Evolutionary conservation across 2,113 vertebrate genomes (phyloP).

Genomic region (Carlito syrichta): DNA sequence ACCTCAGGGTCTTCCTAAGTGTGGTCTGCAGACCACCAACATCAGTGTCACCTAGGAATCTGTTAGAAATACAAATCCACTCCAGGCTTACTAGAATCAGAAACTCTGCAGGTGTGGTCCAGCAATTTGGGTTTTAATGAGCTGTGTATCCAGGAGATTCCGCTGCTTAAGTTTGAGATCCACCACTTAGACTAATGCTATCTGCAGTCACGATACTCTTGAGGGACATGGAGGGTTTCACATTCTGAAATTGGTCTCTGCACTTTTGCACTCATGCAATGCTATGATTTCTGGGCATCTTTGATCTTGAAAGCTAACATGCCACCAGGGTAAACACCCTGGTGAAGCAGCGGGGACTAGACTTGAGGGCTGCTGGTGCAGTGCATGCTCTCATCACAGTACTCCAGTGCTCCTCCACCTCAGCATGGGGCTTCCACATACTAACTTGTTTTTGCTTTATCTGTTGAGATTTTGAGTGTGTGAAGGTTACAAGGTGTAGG

Average conservation of each 20-base stretch:
- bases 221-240: not conserved
- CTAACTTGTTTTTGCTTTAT: not conserved
- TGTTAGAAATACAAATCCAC: not conserved
- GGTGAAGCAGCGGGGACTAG: rapidly evolving
- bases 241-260: not conserved
- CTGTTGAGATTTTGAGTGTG: not conserved
- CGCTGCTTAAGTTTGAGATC: not conserved
- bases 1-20: not conserved
- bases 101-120: not conserved
- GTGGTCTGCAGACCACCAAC: not conserved
- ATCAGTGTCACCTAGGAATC: not conserved
- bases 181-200: not conserved
- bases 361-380: rapidly evolving
- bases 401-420: not conserved
- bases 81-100: not conserved
- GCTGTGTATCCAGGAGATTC: not conserved
- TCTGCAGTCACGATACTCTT: not conserved
- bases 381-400: not conserved
- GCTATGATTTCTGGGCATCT: not conserved
- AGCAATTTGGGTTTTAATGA: not conserved
- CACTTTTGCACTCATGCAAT: not conserved
- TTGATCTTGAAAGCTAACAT: not conserved
- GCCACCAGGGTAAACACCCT: not conserved
- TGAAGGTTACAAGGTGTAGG: not conserved
- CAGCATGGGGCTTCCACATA: no score